Evolutionary conservation across 2,888 invertebrate species (phyloP).

Genomic region (Torymus texanus): DNA sequence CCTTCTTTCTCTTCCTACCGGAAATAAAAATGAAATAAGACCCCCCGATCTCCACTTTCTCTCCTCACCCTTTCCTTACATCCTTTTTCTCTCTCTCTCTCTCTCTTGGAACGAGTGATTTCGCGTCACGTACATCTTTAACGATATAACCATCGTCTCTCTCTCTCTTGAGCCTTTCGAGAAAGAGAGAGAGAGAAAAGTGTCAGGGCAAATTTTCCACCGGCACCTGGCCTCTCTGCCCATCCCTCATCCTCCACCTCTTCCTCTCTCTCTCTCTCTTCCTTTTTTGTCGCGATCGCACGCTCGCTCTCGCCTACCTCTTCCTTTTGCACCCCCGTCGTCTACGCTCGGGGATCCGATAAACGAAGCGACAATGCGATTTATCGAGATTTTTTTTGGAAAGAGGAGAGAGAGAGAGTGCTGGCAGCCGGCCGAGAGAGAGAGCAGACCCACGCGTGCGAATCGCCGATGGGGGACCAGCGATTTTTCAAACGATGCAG

Average conservation of each 20-base stretch:
- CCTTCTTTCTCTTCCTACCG: too few relatives aligned
- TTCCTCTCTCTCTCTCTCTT: constrained; percentile 18
- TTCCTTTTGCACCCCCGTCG: constrained; percentile 7
- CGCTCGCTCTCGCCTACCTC: not conserved
- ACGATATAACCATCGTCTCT: constrained; percentile 38
- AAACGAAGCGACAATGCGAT: constrained; percentile 56
- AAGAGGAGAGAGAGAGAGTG: too few relatives aligned
- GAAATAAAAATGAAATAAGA: not conserved
- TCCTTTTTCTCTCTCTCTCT: too few relatives aligned
- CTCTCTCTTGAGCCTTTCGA: too few relatives aligned
- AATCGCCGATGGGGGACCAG: constrained; percentile 39
- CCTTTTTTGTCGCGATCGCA: constrained; percentile 7
- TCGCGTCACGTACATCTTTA: constrained; percentile 43
- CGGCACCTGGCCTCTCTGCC: constrained; percentile 31
- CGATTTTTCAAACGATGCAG: constrained; percentile 35
- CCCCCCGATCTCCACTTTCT: too few relatives aligned
- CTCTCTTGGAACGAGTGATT: not conserved
- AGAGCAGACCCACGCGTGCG: not conserved
- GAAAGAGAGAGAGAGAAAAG: constrained; percentile 22
- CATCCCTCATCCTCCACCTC: not conserved
- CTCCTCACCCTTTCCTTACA: too few relatives aligned
- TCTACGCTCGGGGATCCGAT: constrained; percentile 47
- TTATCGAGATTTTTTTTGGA: constrained; percentile 46
- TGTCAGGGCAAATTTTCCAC: constrained; percentile 37
- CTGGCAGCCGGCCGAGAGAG: constrained; percentile 45